Conservation (phyloP, 2,888 invertebrate species). For the Seladonia tumulorum region DNA sequence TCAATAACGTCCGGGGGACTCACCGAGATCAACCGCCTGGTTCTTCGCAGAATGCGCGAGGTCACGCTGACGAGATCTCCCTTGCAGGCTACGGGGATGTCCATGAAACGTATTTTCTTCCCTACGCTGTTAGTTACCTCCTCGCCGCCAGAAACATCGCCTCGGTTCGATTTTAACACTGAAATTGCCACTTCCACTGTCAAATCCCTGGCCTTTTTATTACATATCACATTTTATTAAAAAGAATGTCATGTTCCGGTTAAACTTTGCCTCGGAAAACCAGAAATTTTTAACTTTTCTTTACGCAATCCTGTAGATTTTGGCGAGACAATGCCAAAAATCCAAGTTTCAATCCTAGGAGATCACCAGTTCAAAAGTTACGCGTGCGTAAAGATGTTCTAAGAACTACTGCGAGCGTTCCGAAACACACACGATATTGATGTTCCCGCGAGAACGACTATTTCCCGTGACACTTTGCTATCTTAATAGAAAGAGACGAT, state of each 20-base stretch:
- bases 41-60: slow-evolving; percentile 53
- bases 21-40: slow-evolving; percentile 65
- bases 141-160: neutral
- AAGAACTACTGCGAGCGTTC: neutral
- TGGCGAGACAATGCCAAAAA: no score
- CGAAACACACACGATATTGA: neutral
- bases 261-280: no score
- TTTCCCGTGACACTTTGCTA: neutral
- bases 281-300: no score
- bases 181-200: no score
- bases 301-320: no score
- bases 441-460: neutral
- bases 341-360: no score
- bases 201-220: neutral
- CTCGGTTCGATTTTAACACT: neutral
- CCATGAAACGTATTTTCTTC: neutral
- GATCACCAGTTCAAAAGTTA: no score
- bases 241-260: no score
- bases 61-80: slow-evolving; percentile 43
- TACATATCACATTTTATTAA: no score
- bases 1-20: slow-evolving; percentile 40
- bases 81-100: slow-evolving; percentile 26
- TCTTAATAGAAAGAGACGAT: neutral
- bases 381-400: no score
- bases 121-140: neutral